Conservation (phyloP, 2,797 vertebrate species). For the Lophotriccus pileatus region DNA sequence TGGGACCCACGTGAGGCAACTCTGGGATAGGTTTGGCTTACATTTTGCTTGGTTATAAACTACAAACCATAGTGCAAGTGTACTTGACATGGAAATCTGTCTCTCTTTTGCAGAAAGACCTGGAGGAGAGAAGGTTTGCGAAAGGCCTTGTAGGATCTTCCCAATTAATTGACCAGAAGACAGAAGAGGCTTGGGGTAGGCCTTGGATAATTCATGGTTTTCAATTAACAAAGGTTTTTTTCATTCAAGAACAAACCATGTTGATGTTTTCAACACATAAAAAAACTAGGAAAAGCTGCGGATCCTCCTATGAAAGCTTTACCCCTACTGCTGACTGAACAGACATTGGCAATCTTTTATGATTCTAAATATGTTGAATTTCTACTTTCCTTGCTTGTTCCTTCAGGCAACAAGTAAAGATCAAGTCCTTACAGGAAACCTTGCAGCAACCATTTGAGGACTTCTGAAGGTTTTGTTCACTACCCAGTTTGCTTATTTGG, state of each 20-base stretch:
- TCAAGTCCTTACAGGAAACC: background rate
- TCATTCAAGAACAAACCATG: background rate
- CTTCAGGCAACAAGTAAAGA: background rate
- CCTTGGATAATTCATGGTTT: background rate
- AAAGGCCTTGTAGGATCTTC: background rate
- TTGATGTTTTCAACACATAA: background rate
- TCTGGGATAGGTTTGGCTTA: background rate
- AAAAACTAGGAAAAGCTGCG: background rate
- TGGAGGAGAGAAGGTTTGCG: background rate
- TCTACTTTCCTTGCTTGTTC: background rate
- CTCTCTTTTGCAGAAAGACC: background rate
- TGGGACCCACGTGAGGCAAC: background rate
- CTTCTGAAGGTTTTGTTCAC: conserved; percentile 35
- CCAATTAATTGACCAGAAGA: background rate
- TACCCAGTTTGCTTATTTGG: background rate
- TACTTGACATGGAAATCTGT: fast-evolving
- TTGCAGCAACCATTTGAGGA: background rate
- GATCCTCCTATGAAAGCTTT: background rate
- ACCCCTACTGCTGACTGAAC: background rate
- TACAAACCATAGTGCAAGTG: background rate
- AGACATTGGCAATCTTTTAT: background rate
- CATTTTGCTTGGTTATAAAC: background rate
- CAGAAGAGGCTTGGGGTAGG: background rate
- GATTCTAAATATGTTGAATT: background rate
- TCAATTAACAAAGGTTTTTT: background rate